Evolutionary conservation across 64 coral and sea anemone genomes (phyloP), one percentile per base, ranked within the genome.

Genomic region (Pocillopora damicornis): DNA sequence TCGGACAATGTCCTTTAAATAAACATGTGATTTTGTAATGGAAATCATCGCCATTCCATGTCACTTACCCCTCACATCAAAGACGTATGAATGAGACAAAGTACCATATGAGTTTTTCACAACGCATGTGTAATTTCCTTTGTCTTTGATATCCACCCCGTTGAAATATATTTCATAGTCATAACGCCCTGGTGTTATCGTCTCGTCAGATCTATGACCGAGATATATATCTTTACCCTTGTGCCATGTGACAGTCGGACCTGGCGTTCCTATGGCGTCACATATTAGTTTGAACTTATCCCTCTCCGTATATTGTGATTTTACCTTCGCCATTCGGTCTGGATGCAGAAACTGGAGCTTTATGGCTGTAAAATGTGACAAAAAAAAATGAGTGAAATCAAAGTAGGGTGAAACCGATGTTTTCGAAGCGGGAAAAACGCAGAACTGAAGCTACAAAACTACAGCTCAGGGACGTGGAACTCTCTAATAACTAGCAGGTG

Each of bases 41-140:
- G 30, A 0, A 51, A 51, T 51, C 2, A 4, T 7, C 42, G 7
- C 42, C 7, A 51, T 30, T 51, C 7, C 7, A 5, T 7, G 15
- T 11, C 35, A 92, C 91, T 35, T 58, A 94, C 95, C 75, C 74
- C 81, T 72, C 7, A 79, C 89, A 16, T 60, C 38, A 13, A 98
- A 38, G 18, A 60, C 25, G 74, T 90, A 98, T 1, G 87, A 71
- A 71, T 86, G 77, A 35, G 60, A 90, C 15, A 88, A 42, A 75
- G 72, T 89, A 15, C 92, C 93, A 83, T 79, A 67, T 58, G 22
- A 37, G 75, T 95, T 99, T 37, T 88, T 90, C 12, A 98, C 96
- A 65, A 88, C 90, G 58, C 93, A 95, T 0, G 23, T 84, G 59
- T 90, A 95, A 20, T 42, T 1, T 68, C 95, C 95, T 15, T 67